These are phyloP conservation scores for Nomada goodeniana DNA, from an alignment of 2,888 invertebrate genomes.

Conservation along the genomic window DNA sequence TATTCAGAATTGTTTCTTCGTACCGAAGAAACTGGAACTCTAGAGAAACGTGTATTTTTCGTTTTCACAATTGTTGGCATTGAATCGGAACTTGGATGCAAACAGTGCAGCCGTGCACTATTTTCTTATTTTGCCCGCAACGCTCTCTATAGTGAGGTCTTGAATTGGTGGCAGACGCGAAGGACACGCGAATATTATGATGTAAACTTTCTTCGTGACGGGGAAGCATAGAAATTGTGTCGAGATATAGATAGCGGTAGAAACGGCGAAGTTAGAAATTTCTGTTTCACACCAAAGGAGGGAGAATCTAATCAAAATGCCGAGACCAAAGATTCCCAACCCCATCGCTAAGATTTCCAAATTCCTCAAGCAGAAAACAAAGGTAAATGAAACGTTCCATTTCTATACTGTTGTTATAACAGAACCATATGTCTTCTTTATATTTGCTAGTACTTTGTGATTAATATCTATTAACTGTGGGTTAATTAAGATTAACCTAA, in stretches of 20 bases:
- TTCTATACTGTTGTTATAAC: not conserved
- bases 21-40: too few relatives aligned
- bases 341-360: constrained; percentile 83
- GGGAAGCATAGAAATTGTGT: not conserved
- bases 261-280: not conserved
- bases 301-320: constrained; percentile 76
- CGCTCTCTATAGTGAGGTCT: not conserved
- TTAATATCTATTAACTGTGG: too few relatives aligned
- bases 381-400: constrained; percentile 78
- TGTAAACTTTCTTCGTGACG: constrained; percentile 15
- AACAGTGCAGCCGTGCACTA: too few relatives aligned
- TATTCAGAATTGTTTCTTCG: too few relatives aligned
- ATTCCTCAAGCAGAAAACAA: constrained; percentile 84
- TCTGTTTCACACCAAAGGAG: not conserved
- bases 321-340: constrained; percentile 83
- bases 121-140: too few relatives aligned
- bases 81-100: too few relatives aligned
- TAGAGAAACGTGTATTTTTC: too few relatives aligned
- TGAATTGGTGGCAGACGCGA: not conserved
- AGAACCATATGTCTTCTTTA: not conserved
- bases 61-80: too few relatives aligned
- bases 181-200: not conserved
- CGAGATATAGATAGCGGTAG: not conserved
- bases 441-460: too few relatives aligned
- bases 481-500: too few relatives aligned